Evolutionary conservation across 2,888 invertebrate species (phyloP).

Genomic region (Sphaerophoria taeniata): DNA sequence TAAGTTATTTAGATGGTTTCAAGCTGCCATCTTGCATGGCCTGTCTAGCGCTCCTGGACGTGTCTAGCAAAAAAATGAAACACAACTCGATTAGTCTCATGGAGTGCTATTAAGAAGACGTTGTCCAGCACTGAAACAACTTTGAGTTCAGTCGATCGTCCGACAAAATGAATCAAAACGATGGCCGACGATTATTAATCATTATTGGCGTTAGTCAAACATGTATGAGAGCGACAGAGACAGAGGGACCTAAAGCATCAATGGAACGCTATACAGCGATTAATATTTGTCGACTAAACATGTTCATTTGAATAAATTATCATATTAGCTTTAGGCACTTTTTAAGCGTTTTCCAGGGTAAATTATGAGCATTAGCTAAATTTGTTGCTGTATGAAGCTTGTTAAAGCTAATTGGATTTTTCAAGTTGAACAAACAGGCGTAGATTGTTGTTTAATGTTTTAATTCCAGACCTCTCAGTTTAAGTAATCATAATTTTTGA

Average conservation of each 20-base stretch:
- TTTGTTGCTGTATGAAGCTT: too few relatives aligned
- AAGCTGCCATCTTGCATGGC: neutral
- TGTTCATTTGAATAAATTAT: constrained; percentile 70
- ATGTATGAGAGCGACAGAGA: constrained; percentile 39
- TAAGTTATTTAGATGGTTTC: too few relatives aligned
- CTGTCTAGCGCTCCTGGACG: neutral
- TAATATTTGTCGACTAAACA: constrained; percentile 73
- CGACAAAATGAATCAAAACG: constrained; percentile 71
- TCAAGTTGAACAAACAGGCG: too few relatives aligned
- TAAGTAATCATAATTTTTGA: too few relatives aligned
- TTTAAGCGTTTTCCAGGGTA: constrained; percentile 9
- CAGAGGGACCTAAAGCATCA: neutral
- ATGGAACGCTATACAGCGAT: constrained; percentile 53
- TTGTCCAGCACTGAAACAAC: constrained; percentile 20
- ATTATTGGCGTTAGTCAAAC: constrained; percentile 72
- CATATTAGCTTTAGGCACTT: constrained; percentile 39
- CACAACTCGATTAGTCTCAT: constrained; percentile 68
- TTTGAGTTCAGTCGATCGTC: constrained; percentile 48
- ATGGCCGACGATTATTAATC: constrained; percentile 69
- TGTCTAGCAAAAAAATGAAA: constrained; percentile 6
- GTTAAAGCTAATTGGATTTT: too few relatives aligned
- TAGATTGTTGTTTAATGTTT: too few relatives aligned
- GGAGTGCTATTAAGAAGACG: constrained; percentile 47
- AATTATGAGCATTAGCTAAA: too few relatives aligned
- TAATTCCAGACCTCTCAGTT: too few relatives aligned